Evolutionary conservation across 2,113 vertebrate species (phyloP).

Genomic region (Pollachius pollachius): DNA sequence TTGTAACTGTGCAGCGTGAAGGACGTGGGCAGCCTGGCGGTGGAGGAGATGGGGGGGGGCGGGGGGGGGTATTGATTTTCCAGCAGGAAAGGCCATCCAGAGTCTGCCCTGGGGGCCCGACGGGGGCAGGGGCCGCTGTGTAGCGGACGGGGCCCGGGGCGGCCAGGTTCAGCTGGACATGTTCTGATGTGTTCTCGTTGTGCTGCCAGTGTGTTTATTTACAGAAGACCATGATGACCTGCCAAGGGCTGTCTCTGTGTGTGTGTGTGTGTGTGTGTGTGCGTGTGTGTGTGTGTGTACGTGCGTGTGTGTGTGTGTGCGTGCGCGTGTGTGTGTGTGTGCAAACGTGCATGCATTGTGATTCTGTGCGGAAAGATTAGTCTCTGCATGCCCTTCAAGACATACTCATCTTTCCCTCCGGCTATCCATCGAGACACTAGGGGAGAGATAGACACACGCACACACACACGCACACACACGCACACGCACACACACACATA

Average conservation of each 20-base stretch:
- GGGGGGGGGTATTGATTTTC: constrained; percentile 68
- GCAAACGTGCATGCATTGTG: not conserved
- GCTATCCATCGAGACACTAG: too few relatives aligned
- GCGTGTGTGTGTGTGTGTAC: not conserved
- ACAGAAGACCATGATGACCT: not conserved
- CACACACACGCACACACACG: too few relatives aligned
- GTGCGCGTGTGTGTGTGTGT: not conserved
- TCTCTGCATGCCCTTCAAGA: too few relatives aligned
- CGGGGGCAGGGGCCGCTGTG: constrained; percentile 26
- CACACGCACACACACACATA: too few relatives aligned
- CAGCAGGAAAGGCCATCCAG: constrained; percentile 40
- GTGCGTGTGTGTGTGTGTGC: not conserved
- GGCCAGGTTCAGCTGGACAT: constrained; percentile 35
- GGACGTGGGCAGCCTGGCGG: constrained; percentile 41
- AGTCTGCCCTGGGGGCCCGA: constrained; percentile 43
- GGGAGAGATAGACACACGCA: too few relatives aligned
- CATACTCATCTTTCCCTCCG: too few relatives aligned
- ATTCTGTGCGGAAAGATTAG: not conserved
- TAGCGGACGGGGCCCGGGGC: constrained; percentile 29
- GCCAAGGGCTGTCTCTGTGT: not conserved
- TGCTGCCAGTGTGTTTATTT: not conserved
- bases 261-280: not conserved
- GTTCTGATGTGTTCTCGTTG: not conserved
- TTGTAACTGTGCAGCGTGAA: constrained; percentile 53
- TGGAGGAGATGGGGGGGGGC: constrained; percentile 10